A percentile compares a stretch with the other conserved stretches of the same genome.
Conservation (phyloP, 2,113 vertebrate genomes). For the Petromus typicus region DNA sequence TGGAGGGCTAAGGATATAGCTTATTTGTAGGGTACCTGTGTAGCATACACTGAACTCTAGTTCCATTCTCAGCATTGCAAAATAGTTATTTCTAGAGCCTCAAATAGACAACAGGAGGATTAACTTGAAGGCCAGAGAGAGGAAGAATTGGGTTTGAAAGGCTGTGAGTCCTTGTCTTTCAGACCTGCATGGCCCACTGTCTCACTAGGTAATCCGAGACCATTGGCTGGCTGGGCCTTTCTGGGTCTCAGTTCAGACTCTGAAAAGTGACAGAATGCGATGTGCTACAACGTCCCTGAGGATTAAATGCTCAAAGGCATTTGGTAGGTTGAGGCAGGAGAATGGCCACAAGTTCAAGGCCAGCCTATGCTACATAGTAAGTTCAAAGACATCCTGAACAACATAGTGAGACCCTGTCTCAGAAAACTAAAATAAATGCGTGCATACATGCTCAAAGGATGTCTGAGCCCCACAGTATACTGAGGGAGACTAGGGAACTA, state of each 20-base stretch:
- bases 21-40: not conserved
- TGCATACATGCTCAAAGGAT: not conserved
- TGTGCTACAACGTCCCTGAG: not conserved
- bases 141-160: slow-evolving; percentile 43
- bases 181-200: not conserved
- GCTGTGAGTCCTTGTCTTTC: slow-evolving; percentile 22
- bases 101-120: not conserved
- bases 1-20: not conserved
- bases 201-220: not conserved
- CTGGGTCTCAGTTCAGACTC: not conserved
- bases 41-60: not conserved
- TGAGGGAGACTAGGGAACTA: not conserved
- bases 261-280: not conserved
- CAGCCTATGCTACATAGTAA: not conserved
- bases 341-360: not conserved
- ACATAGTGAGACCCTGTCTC: not conserved
- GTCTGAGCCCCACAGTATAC: not conserved
- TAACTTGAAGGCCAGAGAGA: not conserved
- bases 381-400: not conserved
- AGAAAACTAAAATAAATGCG: not conserved
- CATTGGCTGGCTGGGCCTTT: not conserved
- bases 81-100: not conserved
- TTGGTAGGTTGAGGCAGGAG: not conserved
- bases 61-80: not conserved
- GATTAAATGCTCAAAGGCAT: slow-evolving; percentile 29